phyloP scores from a whole-genome alignment of 2,888 invertebrate species.

The Lepeophtheirus nordmannii region DNA sequence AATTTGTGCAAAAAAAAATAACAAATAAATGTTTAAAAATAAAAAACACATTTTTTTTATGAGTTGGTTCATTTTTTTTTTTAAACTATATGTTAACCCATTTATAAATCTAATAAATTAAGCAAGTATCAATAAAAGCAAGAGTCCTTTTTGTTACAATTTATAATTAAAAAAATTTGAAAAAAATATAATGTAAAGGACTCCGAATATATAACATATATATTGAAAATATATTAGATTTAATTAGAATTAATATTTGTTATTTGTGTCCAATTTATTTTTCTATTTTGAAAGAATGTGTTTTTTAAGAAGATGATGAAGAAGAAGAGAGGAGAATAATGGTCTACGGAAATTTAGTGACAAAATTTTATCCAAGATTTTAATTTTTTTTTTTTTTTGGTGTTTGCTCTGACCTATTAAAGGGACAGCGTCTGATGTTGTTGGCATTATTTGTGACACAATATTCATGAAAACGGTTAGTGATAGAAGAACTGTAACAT shows the following conservation, averaged over 20 bases:
- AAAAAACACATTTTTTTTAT: too few species aligned
- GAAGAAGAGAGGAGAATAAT: background rate
- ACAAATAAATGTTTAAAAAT: too few species aligned
- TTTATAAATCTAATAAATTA: background rate
- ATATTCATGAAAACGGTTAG: slow-evolving; percentile 99
- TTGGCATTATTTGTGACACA: slow-evolving; percentile 98
- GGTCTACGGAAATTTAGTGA: background rate
- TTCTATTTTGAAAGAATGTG: background rate
- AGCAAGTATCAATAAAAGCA: background rate
- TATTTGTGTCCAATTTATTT: background rate
- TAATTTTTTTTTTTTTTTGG: slow-evolving; percentile 15
- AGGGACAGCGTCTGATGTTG: slow-evolving; percentile 99
- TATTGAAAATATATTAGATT: background rate
- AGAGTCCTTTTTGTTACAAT: background rate
- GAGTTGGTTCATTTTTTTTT: too few species aligned
- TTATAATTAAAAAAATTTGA: background rate
- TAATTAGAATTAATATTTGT: background rate
- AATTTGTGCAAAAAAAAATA: too few species aligned
- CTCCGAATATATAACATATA: background rate
- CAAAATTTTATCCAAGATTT: background rate
- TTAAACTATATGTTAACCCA: too few species aligned
- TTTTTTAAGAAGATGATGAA: background rate
- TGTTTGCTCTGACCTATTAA: slow-evolving; percentile 69
- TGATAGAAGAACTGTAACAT: slow-evolving; percentile 39
- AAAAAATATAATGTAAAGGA: background rate